Evolutionary conservation across 92 coral and sea anemone species (phyloP).

Genomic region (Bergia sp.): DNA sequence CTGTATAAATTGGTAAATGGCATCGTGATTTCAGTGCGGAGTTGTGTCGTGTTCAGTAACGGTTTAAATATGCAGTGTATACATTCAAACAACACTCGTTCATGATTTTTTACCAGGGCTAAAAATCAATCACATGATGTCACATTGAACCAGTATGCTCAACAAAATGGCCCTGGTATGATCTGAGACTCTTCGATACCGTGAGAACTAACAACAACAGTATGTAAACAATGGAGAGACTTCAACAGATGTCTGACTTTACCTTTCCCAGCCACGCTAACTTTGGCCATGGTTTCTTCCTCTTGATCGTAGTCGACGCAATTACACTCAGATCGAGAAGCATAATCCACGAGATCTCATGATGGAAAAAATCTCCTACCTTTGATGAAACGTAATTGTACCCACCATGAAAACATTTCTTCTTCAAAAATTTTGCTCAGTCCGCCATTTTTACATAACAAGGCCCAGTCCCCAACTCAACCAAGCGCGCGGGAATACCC

Average conservation of each 20-base stretch:
- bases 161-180: background rate
- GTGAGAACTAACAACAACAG: background rate
- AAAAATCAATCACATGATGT: no score
- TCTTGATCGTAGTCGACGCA: conserved; percentile 87
- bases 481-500: background rate
- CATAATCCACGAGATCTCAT: conserved; percentile 55
- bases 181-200: background rate
- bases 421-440: conserved; percentile 18
- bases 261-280: conserved; percentile 96
- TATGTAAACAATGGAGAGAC: background rate
- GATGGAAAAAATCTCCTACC: background rate
- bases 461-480: conserved; percentile 20
- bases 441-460: conserved; percentile 40
- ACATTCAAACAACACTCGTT: no score
- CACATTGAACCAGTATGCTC: no score
- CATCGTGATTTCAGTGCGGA: no score
- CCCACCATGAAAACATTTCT: background rate
- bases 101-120: no score
- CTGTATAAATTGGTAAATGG: no score
- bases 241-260: background rate
- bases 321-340: conserved; percentile 77
- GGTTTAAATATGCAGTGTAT: no score
- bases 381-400: background rate
- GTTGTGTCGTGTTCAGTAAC: no score
- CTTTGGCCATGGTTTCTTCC: conserved; percentile 97